These are phyloP conservation scores for Oreortyx pictus DNA, from an alignment of 2,797 vertebrate genomes.

Conservation along the genomic window DNA sequence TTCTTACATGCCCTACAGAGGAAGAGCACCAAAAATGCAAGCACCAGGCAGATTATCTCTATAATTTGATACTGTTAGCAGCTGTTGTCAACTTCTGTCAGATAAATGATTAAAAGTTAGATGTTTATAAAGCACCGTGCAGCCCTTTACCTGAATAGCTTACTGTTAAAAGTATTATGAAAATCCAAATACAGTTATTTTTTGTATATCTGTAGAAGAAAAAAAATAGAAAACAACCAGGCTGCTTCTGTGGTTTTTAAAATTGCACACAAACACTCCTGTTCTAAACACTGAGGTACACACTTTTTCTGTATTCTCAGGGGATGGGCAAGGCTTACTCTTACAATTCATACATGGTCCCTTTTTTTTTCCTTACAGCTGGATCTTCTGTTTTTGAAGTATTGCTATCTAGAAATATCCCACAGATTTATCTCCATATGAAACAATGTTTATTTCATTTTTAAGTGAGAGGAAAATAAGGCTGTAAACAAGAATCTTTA, in stretches of 20 bases:
- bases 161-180: neutral
- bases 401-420: neutral
- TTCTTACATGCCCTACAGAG: neutral
- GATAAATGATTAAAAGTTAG: neutral
- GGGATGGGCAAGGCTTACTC: neutral
- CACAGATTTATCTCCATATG: neutral
- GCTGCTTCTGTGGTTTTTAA: neutral
- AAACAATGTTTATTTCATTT: conserved; percentile 7
- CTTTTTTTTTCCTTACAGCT: neutral
- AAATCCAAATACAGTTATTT: neutral
- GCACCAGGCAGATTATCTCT: neutral
- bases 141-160: neutral
- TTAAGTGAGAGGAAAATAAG: neutral
- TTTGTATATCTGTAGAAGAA: neutral
- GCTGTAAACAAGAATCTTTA: conserved; percentile 25
- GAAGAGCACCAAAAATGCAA: neutral
- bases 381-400: neutral
- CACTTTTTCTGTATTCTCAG: neutral
- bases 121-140: neutral
- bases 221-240: neutral
- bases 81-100: conserved; percentile 21
- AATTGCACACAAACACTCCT: neutral
- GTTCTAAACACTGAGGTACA: neutral
- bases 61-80: neutral
- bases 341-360: neutral